These are phyloP conservation scores for Lynx canadensis DNA, from an alignment of 2,113 vertebrate genomes.

Conservation along the genomic window DNA sequence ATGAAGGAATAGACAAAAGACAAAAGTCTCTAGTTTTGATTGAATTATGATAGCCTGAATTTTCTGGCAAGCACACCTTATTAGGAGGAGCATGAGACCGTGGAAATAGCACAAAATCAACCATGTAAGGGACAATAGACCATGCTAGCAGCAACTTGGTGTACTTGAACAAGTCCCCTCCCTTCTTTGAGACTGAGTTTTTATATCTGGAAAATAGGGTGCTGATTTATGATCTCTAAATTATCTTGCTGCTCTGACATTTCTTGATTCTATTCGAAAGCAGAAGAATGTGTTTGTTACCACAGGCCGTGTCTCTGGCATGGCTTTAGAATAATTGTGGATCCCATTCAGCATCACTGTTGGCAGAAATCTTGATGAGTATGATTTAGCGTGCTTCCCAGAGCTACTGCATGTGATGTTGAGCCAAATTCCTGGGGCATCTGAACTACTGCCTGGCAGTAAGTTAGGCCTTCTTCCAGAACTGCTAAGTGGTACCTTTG, in stretches of 20 bases:
- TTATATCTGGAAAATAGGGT: background rate
- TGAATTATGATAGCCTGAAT: background rate
- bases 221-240: background rate
- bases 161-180: background rate
- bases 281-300: background rate
- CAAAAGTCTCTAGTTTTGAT: background rate
- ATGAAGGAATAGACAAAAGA: background rate
- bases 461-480: slow-evolving; percentile 62
- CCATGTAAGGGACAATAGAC: background rate
- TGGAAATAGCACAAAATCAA: background rate
- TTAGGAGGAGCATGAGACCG: background rate
- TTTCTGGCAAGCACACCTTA: background rate
- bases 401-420: background rate
- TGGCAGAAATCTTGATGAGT: slow-evolving; percentile 49
- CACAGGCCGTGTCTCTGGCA: background rate
- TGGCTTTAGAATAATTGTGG: slow-evolving; percentile 22
- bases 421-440: slow-evolving; percentile 67
- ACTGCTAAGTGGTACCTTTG: slow-evolving; percentile 69
- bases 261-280: background rate
- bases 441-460: slow-evolving; percentile 44
- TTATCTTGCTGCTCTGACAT: background rate
- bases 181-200: background rate
- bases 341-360: background rate
- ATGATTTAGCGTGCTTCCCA: slow-evolving; percentile 59
- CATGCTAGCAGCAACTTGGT: background rate